Evolutionary conservation across 2,888 invertebrate genomes (phyloP).

Genomic region (Branchellion lobata): DNA sequence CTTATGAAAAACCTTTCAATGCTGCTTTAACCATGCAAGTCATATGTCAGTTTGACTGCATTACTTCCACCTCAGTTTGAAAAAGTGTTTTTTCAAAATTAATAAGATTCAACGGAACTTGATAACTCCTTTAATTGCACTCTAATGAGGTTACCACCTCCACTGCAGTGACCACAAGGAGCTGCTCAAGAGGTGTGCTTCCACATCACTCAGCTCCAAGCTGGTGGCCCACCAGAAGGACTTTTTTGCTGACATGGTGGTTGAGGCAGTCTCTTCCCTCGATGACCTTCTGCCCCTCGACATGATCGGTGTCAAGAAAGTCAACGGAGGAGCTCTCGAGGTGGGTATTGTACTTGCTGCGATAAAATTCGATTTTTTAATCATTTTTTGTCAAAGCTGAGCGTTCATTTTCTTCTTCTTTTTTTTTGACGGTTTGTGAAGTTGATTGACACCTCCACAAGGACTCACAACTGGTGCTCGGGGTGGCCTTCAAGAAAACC

Average conservation of each 20-base stretch:
- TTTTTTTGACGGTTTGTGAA: too few species aligned
- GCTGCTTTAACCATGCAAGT: too few species aligned
- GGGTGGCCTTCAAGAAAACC: slow-evolving; percentile 98
- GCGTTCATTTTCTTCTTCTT: too few species aligned
- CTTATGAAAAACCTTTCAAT: too few species aligned
- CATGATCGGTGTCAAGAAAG: slow-evolving; percentile 99
- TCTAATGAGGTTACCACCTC: too few species aligned
- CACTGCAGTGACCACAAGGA: slow-evolving; percentile 61
- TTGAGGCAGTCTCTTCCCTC: slow-evolving; percentile 85
- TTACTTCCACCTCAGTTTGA: neutral
- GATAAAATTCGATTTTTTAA: too few species aligned
- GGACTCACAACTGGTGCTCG: slow-evolving; percentile 86
- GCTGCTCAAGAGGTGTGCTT: slow-evolving; percentile 76
- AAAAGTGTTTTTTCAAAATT: neutral
- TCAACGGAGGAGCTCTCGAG: slow-evolving; percentile 74
- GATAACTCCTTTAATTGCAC: too few species aligned
- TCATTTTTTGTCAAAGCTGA: too few species aligned
- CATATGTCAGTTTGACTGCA: too few species aligned
- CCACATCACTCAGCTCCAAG: slow-evolving; percentile 94
- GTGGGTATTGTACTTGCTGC: slow-evolving; percentile 56
- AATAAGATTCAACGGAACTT: too few species aligned
- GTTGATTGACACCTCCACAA: too few species aligned
- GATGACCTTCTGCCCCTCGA: slow-evolving; percentile 89
- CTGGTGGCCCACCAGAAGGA: slow-evolving; percentile 91
- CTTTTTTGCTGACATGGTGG: slow-evolving; percentile 94